Evolutionary conservation across 2,888 invertebrate genomes (phyloP).

Genomic region (Pristionchus fissidentatus): DNA sequence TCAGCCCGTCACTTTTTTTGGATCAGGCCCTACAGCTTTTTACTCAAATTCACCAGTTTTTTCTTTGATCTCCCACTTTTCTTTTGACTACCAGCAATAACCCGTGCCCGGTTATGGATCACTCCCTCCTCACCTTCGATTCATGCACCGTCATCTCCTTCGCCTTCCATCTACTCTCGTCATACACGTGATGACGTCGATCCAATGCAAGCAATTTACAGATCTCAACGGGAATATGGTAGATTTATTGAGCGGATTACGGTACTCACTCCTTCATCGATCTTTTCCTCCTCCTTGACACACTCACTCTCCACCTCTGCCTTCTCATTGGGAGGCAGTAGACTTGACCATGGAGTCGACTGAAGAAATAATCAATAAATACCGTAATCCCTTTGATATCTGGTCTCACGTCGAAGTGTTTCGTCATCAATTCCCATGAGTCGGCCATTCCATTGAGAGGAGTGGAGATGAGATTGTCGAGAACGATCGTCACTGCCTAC

Average conservation of each 20-base stretch:
- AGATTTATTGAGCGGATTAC: not conserved
- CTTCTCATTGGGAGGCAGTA: not conserved
- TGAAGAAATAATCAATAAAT: not conserved
- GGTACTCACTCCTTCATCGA: not conserved
- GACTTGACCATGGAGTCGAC: not conserved
- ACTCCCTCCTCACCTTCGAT: constrained; percentile 1
- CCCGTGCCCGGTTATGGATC: not conserved
- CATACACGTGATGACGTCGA: not conserved
- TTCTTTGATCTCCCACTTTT: no score
- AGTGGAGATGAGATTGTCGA: not conserved
- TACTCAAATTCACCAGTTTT: no score
- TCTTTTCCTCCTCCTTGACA: not conserved
- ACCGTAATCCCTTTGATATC: not conserved
- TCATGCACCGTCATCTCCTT: not conserved
- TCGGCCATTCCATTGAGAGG: constrained; percentile 24
- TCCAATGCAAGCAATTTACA: not conserved
- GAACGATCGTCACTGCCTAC: constrained; percentile 1
- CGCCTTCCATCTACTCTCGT: not conserved
- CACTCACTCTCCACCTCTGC: not conserved
- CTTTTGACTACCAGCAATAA: no score
- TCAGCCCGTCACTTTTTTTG: no score
- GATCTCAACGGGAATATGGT: not conserved
- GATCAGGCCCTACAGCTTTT: no score
- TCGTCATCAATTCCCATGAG: not conserved
- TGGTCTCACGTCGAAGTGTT: not conserved